A percentile compares a stretch with the other conserved stretches of the same genome.
phyloP scores from a whole-genome alignment of 2,888 invertebrate species.

The Byasa hedistus region DNA sequence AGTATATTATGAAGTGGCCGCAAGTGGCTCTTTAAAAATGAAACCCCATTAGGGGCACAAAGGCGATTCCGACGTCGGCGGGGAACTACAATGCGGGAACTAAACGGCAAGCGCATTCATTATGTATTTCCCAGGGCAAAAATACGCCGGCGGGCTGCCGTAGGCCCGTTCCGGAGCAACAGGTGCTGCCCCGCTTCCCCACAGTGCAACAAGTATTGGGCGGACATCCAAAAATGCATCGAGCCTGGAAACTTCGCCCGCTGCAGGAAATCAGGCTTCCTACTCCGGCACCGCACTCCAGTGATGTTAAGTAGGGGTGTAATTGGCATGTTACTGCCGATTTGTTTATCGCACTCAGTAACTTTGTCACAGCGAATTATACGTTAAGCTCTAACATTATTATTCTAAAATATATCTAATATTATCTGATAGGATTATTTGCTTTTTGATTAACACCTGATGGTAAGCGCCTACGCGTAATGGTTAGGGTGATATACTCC shows the following conservation, averaged over 20 bases:
- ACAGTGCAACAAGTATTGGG: conserved; percentile 75
- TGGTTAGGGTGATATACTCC: too few species aligned
- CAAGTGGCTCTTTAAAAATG: conserved; percentile 40
- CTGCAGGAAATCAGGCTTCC: conserved; percentile 55
- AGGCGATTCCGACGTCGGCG: conserved; percentile 47
- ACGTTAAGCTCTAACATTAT: too few species aligned
- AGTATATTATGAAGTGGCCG: conserved; percentile 14
- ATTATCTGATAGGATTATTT: not conserved
- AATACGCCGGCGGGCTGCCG: conserved; percentile 51
- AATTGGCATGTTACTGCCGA: conserved; percentile 33
- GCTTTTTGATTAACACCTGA: too few species aligned
- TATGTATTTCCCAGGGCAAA: conserved; percentile 75
- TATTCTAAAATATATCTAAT: not conserved
- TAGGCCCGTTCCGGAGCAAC: conserved; percentile 61
- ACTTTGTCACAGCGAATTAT: conserved; percentile 9
- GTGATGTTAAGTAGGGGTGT: conserved; percentile 43
- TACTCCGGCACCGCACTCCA: conserved; percentile 34
- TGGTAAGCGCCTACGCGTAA: too few species aligned
- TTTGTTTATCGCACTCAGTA: conserved; percentile 19
- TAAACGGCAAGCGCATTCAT: conserved; percentile 69
- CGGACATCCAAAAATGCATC: conserved; percentile 79
- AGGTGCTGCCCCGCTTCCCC: conserved; percentile 58
- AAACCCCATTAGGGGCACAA: conserved; percentile 36
- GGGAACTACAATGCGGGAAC: conserved; percentile 62
- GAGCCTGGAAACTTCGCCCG: conserved; percentile 55